Conservation (phyloP, 1,140 invertebrate species). For the Colletes latitarsis region DNA sequence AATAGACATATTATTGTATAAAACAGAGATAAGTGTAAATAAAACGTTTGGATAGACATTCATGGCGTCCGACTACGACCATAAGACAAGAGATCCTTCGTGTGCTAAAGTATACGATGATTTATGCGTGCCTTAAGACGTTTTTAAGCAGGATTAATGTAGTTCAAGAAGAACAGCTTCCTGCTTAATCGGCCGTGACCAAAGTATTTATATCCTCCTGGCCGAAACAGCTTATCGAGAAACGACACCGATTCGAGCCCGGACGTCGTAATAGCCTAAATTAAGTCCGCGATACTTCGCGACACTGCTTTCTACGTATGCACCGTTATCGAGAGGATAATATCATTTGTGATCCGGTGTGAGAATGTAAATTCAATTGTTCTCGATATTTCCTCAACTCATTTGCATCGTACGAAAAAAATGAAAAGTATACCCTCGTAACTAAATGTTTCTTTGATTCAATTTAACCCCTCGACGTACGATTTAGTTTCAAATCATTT, state of each 20-base stretch:
- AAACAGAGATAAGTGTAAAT: neutral
- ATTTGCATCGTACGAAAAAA: too few relatives aligned
- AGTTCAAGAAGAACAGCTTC: constrained; percentile 29
- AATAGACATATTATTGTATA: neutral
- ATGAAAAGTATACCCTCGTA: too few relatives aligned
- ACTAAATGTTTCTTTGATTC: too few relatives aligned
- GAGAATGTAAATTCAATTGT: neutral
- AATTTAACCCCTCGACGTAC: too few relatives aligned
- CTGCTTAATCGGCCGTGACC: constrained; percentile 32
- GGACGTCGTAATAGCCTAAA: constrained; percentile 65
- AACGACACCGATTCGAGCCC: constrained; percentile 37
- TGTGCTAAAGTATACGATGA: constrained; percentile 36
- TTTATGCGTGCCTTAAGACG: constrained; percentile 55
- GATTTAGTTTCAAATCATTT: too few relatives aligned
- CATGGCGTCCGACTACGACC: too few relatives aligned
- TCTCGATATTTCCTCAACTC: too few relatives aligned
- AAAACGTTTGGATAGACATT: neutral
- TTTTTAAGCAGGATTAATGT: constrained; percentile 56
- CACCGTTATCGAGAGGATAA: constrained; percentile 59
- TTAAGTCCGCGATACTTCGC: constrained; percentile 50
- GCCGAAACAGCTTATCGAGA: constrained; percentile 63
- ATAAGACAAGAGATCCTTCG: neutral
- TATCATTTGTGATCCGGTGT: constrained; percentile 25
- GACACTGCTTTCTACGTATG: constrained; percentile 18
- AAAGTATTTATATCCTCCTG: constrained; percentile 54